Base-by-base conservation (phyloP, 1,140 invertebrate species). In the Frieseomelitta varia region DNA sequence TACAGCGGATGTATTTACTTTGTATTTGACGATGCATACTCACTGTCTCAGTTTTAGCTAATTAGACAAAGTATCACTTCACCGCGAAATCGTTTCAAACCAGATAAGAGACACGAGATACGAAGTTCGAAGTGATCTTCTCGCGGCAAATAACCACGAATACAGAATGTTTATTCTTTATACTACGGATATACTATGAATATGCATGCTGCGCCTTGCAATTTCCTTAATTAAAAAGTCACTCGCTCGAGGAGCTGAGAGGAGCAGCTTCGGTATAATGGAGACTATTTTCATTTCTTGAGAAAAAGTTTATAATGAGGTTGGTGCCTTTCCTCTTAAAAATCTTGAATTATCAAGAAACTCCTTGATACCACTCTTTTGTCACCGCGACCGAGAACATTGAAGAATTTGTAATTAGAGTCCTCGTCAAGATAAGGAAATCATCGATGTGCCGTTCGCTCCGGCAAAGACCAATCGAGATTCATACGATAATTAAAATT, bases 211-310 rank as follows among this genome's bases (percentile, higher is more conserved):
- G 17, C 19, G 53, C 1, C 27, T 14, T n/a, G 61, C 55, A 85
- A 85, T 87, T 85, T 85, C 14, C 84, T 87, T 87, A 82, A 87
- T 87, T 87, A 27, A 81, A 80, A 73, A 53, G 30, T 81, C 55
- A 56, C 19, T 53, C 0, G 58, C 53, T 27, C 47, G 34, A 55
- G 79, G n/a, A n/a, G 21, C 14, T 56, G 53, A 34, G 21, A 39
- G 27, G 67, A 78, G 27, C 6, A 47, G 65, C 39, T 47, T 27
- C n/a, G 53, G 19, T 21, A 74, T 85, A 81, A 77, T 68, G 39
- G 15, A 24, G 34, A 19, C 53, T 30, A 30, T 85, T 87, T 86
- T 65, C 69, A 72, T 85, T 78, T 81, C 77, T 65, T 47, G 58
- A 79, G 30, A 56, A 73, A 78, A 78, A 81, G 4, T 65, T 71